These are phyloP conservation scores for Cavia aperea DNA, from an alignment of 2,113 vertebrate genomes.

Conservation along the genomic window DNA sequence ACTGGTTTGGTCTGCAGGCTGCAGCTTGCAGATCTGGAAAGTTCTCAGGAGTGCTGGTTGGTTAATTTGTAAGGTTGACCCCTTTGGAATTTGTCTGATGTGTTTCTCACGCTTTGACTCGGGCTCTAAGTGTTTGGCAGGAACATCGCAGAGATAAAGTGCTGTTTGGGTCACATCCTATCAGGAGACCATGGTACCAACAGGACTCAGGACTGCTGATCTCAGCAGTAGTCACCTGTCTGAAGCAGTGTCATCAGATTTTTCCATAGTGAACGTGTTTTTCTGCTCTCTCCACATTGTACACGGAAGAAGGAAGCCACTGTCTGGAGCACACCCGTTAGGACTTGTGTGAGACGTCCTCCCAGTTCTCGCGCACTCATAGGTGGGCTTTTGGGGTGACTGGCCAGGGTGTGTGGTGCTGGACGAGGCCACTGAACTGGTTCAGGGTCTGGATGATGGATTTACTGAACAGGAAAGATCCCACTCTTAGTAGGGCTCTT, in stretches of 20 bases:
- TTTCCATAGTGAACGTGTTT: not conserved
- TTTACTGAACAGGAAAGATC: not conserved
- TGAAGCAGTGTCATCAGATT: not conserved
- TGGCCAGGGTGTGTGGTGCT: not conserved
- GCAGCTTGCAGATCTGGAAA: not conserved
- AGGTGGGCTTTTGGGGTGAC: not conserved
- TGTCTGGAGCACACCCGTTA: not conserved
- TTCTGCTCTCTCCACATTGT: not conserved
- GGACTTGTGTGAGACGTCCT: not conserved
- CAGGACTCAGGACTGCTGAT: not conserved
- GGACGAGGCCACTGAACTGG: not conserved
- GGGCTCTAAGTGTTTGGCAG: not conserved
- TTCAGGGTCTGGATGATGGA: not conserved
- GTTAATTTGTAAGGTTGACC: not conserved
- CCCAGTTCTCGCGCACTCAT: not conserved
- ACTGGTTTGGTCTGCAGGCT: not conserved
- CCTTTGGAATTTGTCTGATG: not conserved
- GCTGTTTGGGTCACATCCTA: not conserved
- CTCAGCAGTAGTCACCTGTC: not conserved
- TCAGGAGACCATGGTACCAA: fast-evolving
- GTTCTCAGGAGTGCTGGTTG: not conserved
- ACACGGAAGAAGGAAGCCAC: not conserved
- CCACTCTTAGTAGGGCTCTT: not conserved
- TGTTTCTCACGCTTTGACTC: not conserved
- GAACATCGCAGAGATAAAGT: not conserved